Conservation (phyloP, 2,888 invertebrate genomes). For the Yponomeuta sedellus region DNA sequence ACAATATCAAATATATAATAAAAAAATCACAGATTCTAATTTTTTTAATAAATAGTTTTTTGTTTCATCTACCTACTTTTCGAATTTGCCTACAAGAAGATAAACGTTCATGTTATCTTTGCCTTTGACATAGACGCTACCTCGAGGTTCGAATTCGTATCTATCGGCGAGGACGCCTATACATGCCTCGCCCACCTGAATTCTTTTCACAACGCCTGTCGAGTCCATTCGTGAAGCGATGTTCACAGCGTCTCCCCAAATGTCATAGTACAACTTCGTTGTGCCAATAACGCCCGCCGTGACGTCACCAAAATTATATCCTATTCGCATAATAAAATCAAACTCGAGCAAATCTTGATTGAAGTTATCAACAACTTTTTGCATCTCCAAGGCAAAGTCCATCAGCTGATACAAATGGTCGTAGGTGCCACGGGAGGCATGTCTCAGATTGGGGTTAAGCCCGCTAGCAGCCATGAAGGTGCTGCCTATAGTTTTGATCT, state of each 20-base stretch:
- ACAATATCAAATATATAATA: slow-evolving; percentile 41
- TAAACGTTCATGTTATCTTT: slow-evolving; percentile 97
- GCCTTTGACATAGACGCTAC: slow-evolving; percentile 96
- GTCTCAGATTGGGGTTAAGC: slow-evolving; percentile 87
- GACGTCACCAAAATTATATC: slow-evolving; percentile 95
- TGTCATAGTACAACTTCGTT: slow-evolving; percentile 96
- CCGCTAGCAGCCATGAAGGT: slow-evolving; percentile 99
- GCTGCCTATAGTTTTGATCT: slow-evolving; percentile 98
- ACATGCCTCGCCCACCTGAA: slow-evolving; percentile 89
- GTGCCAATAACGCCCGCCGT: slow-evolving; percentile 98
- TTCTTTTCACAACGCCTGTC: slow-evolving; percentile 90
- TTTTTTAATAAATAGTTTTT: slow-evolving; percentile 38
- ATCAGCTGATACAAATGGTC: slow-evolving; percentile 91
- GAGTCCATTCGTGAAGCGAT: slow-evolving; percentile 98
- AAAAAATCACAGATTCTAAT: slow-evolving; percentile 71
- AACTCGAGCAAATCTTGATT: slow-evolving; percentile 94
- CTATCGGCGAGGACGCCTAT: slow-evolving; percentile 80
- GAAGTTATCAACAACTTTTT: slow-evolving; percentile 89
- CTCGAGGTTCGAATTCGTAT: slow-evolving; percentile 94
- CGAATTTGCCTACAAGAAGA: slow-evolving; percentile 78
- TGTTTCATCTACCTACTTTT: slow-evolving; percentile 38
- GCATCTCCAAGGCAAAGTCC: slow-evolving; percentile 96
- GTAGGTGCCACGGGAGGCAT: slow-evolving; percentile 80
- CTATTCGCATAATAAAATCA: slow-evolving; percentile 89
- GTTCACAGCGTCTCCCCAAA: slow-evolving; percentile 99